These are phyloP conservation scores for Pycnonotus jocosus DNA, from an alignment of 2,113 vertebrate species.

Conservation along the genomic window DNA sequence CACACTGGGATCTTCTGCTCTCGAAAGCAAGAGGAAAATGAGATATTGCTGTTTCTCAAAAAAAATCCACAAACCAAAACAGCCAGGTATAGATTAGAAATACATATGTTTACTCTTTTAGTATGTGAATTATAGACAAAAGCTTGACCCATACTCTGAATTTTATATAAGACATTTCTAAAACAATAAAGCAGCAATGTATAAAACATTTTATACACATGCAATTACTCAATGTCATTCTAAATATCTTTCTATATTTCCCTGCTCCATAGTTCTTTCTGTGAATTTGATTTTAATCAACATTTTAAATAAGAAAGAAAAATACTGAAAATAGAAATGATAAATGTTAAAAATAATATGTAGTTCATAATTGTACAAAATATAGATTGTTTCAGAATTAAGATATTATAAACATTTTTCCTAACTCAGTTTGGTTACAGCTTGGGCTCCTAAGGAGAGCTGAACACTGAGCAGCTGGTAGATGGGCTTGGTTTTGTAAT, in stretches of 20 bases:
- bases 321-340: background rate
- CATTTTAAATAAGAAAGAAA: conserved; percentile 1
- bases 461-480: background rate
- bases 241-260: background rate
- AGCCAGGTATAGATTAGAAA: background rate
- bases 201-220: background rate
- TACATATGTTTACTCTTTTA: background rate
- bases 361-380: background rate
- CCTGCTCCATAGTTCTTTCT: background rate
- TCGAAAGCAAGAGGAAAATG: background rate
- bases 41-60: background rate
- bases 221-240: background rate
- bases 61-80: background rate
- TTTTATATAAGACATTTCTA: background rate
- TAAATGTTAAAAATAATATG: background rate
- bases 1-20: background rate
- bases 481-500: background rate
- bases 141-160: background rate
- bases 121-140: background rate
- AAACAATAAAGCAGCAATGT: background rate
- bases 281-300: background rate
- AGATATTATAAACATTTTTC: background rate
- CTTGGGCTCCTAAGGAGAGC: background rate
- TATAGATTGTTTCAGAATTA: background rate
- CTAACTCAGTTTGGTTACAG: background rate